A percentile compares a stretch with the other conserved stretches of the same genome.
Conservation (phyloP, 2,797 vertebrate genomes). For the Lates japonicus region DNA sequence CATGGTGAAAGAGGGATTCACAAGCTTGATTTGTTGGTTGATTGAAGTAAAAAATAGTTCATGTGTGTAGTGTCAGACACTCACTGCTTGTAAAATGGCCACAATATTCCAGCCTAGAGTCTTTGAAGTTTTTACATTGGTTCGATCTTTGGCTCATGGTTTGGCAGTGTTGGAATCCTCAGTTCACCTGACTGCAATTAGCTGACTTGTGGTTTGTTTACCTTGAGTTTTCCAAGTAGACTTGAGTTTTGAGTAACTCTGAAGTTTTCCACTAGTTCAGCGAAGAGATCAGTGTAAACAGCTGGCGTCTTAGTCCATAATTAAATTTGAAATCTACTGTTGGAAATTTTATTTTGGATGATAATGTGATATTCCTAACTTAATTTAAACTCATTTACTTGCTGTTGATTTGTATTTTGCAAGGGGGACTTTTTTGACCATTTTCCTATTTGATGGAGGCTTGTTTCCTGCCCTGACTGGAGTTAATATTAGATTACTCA, state of each 20-base stretch:
- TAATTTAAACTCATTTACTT: constrained; percentile 81
- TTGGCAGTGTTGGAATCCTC: constrained; percentile 19
- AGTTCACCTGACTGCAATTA: constrained; percentile 73
- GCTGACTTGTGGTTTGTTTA: constrained; percentile 64
- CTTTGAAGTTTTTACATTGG: constrained; percentile 33
- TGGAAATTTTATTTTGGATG: constrained; percentile 82
- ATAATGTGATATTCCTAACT: constrained; percentile 86
- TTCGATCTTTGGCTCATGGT: constrained; percentile 28
- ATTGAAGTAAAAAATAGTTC: constrained; percentile 58
- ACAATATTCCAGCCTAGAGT: constrained; percentile 14
- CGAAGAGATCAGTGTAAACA: constrained; percentile 70
- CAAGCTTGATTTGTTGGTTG: constrained; percentile 47
- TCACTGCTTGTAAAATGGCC: constrained; percentile 23
- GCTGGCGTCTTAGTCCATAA: constrained; percentile 68
- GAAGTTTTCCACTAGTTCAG: constrained; percentile 64
- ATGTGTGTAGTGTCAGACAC: constrained; percentile 35
- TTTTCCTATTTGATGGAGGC: constrained; percentile 55
- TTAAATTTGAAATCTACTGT: constrained; percentile 80
- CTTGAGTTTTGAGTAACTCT: constrained; percentile 48
- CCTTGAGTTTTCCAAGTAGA: constrained; percentile 53
- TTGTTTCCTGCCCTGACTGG: constrained; percentile 69
- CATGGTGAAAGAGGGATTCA: constrained; percentile 64
- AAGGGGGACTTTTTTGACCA: constrained; percentile 66
- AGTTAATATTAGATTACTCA: constrained; percentile 69
- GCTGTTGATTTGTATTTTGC: constrained; percentile 82